Conservation (phyloP, 2,797 vertebrate species). For the Eutrigla gurnardus region DNA sequence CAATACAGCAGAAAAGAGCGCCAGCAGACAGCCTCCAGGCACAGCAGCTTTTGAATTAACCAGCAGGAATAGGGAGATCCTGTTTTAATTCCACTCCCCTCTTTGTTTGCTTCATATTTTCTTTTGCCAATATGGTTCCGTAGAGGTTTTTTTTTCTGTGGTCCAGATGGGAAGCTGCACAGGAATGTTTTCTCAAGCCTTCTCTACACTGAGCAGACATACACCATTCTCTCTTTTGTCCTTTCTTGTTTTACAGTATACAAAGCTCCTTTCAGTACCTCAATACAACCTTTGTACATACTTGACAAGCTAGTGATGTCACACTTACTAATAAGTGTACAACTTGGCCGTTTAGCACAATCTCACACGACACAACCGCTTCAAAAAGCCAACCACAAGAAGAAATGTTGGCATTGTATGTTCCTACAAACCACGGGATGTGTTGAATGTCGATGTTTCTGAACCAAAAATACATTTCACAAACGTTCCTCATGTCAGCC, state of each 20-base stretch:
- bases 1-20: constrained; percentile 46
- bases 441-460: background rate
- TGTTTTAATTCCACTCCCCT: constrained; percentile 59
- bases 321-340: constrained; percentile 61
- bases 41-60: constrained; percentile 51
- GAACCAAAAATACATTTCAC: background rate
- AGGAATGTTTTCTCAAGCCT: constrained; percentile 64
- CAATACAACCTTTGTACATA: constrained; percentile 52
- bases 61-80: constrained; percentile 49
- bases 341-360: constrained; percentile 31
- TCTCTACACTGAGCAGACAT: constrained; percentile 40
- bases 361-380: background rate
- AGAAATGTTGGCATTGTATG: background rate
- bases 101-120: constrained; percentile 58
- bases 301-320: constrained; percentile 68
- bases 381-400: background rate
- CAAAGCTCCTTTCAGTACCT: constrained; percentile 68
- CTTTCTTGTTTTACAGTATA: constrained; percentile 53
- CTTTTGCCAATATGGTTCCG: constrained; percentile 38
- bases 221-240: constrained; percentile 50
- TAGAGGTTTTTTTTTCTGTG: constrained; percentile 7
- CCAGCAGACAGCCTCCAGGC: constrained; percentile 46
- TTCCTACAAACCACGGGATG: background rate
- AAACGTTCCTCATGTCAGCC: background rate
- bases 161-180: constrained; percentile 61